phyloP scores from a whole-genome alignment of 1,140 invertebrate genomes.

The Hyles vespertilio region DNA sequence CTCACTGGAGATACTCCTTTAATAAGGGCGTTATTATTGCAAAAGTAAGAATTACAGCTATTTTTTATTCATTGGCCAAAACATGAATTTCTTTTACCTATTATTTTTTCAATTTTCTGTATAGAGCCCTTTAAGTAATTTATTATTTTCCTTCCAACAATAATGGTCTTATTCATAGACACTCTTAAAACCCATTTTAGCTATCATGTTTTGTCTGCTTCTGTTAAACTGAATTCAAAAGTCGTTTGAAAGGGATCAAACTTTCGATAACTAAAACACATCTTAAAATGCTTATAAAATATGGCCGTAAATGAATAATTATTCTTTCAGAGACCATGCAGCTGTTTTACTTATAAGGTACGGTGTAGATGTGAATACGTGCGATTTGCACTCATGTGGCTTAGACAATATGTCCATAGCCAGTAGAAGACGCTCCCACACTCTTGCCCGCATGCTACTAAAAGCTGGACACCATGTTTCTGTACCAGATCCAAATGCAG shows the following conservation, averaged over 20 bases:
- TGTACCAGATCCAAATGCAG: constrained; percentile 18
- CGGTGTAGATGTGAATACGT: constrained; percentile 68
- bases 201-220: too few species aligned
- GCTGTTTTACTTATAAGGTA: constrained; percentile 62
- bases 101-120: background rate
- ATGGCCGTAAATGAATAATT: too few species aligned
- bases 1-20: constrained; percentile 67
- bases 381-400: constrained; percentile 56
- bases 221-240: too few species aligned
- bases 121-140: too few species aligned
- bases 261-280: too few species aligned
- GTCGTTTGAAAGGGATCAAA: too few species aligned
- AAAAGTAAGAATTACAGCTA: constrained; percentile 43
- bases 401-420: constrained; percentile 69
- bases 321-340: constrained; percentile 57
- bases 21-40: constrained; percentile 64
- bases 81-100: background rate
- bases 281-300: too few species aligned
- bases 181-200: too few species aligned
- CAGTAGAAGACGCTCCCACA: constrained; percentile 37
- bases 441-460: constrained; percentile 54
- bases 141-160: too few species aligned
- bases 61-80: background rate
- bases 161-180: too few species aligned
- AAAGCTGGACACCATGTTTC: constrained; percentile 61